Evolutionary conservation across 2,888 invertebrate genomes (phyloP).

Genomic region (Caenorhabditis drosophilae): DNA sequence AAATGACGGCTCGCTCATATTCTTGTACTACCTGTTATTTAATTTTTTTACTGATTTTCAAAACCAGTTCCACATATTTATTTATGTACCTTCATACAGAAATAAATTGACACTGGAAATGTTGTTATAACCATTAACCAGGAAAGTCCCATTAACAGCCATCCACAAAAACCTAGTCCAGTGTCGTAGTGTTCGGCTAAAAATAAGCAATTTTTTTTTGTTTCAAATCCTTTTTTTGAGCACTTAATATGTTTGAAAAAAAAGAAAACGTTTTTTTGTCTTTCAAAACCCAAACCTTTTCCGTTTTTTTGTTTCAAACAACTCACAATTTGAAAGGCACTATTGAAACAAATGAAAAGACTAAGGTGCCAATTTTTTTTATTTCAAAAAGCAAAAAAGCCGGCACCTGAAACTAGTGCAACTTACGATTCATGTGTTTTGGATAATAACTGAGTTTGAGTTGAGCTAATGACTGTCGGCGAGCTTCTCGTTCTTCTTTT

Average conservation of each 20-base stretch:
- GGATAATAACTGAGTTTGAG: conserved; percentile 68
- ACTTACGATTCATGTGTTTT: conserved; percentile 63
- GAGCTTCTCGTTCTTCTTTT: conserved; percentile 66
- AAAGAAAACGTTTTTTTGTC: too few relatives aligned
- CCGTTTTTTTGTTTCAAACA: too few relatives aligned
- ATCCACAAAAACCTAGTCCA: conserved; percentile 63
- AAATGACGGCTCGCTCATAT: conserved; percentile 83
- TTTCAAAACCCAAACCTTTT: too few relatives aligned
- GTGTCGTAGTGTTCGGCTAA: conserved; percentile 66
- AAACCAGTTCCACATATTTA: conserved; percentile 8
- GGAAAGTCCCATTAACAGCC: conserved; percentile 56
- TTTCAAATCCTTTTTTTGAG: too few relatives aligned
- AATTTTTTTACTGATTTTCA: neutral
- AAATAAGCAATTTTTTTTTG: conserved; percentile 22
- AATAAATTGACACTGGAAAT: conserved; percentile 59
- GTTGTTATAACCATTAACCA: conserved; percentile 55
- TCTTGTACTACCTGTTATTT: conserved; percentile 67
- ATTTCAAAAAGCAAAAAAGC: too few relatives aligned
- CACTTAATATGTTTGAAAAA: too few relatives aligned
- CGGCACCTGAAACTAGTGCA: too few relatives aligned
- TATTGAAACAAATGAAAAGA: too few relatives aligned
- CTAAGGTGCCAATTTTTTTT: too few relatives aligned
- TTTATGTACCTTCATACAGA: conserved; percentile 64
- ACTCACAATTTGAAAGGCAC: too few relatives aligned
- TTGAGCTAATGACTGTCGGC: conserved; percentile 67